Evolutionary conservation across 2,888 invertebrate genomes (phyloP).

Genomic region (Drosophila subquinaria): DNA sequence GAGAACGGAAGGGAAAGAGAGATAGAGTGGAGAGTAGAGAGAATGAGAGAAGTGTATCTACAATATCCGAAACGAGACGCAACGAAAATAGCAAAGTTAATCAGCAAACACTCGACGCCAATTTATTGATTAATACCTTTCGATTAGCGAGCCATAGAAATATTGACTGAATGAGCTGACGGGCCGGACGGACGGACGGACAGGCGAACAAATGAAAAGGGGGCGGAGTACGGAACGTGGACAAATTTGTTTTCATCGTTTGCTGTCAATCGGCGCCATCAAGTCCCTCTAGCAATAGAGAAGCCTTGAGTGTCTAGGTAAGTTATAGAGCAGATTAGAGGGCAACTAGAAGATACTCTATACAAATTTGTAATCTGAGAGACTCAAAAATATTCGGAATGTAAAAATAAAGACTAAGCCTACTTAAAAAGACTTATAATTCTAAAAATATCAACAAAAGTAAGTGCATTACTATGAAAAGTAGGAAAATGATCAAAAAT

Average conservation of each 20-base stretch:
- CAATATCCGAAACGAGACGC: constrained; percentile 10
- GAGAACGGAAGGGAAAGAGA: not conserved
- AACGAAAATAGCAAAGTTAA: constrained; percentile 68
- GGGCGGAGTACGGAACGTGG: constrained; percentile 2
- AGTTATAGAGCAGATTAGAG: not conserved
- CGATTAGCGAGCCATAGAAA: constrained; percentile 64
- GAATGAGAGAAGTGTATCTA: constrained; percentile 4
- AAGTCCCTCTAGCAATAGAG: constrained; percentile 19
- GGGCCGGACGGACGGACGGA: not conserved
- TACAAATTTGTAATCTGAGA: not conserved
- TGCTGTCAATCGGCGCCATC: constrained; percentile 44
- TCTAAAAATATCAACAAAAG: no score
- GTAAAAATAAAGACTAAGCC: not conserved
- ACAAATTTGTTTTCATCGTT: constrained; percentile 51
- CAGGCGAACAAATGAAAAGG: not conserved
- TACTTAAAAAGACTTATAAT: no score
- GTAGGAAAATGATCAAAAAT: not conserved
- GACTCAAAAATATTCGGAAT: not conserved
- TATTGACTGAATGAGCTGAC: constrained; percentile 32
- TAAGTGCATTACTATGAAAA: no score
- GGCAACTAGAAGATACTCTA: constrained; percentile 17
- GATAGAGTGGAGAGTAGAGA: no score
- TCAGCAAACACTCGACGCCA: constrained; percentile 71
- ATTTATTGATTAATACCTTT: constrained; percentile 78
- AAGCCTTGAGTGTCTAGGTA: constrained; percentile 14